phyloP scores from a whole-genome alignment of 2,888 invertebrate genomes.

The Cacoxenus indagator region DNA sequence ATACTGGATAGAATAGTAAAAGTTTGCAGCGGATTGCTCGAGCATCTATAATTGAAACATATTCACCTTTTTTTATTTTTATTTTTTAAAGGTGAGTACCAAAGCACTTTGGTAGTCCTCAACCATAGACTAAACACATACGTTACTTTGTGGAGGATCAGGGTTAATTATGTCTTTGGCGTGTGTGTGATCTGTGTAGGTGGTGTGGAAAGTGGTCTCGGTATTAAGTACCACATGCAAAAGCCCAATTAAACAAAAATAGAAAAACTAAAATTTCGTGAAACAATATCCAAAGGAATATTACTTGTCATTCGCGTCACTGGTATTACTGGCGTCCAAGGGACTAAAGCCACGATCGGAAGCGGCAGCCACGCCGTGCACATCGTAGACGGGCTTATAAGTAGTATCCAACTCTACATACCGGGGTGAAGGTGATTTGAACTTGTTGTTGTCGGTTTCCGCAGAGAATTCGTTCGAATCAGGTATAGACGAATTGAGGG shows the following conservation, averaged over 20 bases:
- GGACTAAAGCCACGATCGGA: slow-evolving; percentile 21
- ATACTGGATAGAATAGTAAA: too few species aligned
- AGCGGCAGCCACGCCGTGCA: neutral
- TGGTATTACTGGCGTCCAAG: slow-evolving; percentile 28
- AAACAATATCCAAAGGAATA: slow-evolving; percentile 32
- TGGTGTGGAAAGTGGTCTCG: too few species aligned
- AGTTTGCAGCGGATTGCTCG: too few species aligned
- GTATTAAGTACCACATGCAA: neutral
- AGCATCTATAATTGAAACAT: too few species aligned
- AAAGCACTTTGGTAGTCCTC: too few species aligned
- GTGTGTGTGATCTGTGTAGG: too few species aligned
- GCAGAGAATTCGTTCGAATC: slow-evolving; percentile 56
- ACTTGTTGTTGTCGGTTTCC: slow-evolving; percentile 65
- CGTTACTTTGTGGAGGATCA: too few species aligned
- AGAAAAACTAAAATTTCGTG: neutral
- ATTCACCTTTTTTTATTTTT: too few species aligned
- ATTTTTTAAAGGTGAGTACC: too few species aligned
- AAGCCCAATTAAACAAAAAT: neutral
- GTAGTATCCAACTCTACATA: slow-evolving; percentile 48
- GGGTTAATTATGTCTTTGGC: too few species aligned
- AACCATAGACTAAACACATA: too few species aligned
- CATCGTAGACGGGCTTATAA: neutral
- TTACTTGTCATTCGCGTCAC: slow-evolving; percentile 56
- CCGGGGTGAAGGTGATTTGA: slow-evolving; percentile 69
- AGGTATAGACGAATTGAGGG: slow-evolving; percentile 59